Evolutionary conservation across 2,888 invertebrate genomes (phyloP).

Genomic region (Parnassius smintheus): DNA sequence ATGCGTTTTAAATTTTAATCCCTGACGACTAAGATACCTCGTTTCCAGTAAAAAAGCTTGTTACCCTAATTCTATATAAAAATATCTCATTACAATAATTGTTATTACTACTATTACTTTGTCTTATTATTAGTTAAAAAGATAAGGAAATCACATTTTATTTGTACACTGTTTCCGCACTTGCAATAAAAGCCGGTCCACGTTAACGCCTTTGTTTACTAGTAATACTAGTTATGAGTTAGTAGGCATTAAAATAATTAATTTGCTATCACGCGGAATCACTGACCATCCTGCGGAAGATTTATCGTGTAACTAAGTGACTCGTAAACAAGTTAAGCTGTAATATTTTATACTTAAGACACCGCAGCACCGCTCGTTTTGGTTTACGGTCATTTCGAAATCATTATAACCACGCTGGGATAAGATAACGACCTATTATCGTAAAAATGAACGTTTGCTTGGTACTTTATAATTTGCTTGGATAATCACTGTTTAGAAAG

Average conservation of each 20-base stretch:
- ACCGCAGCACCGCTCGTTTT: slow-evolving; percentile 27
- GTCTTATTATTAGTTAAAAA: no score
- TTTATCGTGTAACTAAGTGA: slow-evolving; percentile 30
- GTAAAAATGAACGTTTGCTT: slow-evolving; percentile 37
- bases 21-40: no score
- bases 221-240: not conserved
- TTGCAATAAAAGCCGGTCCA: no score
- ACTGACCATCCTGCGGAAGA: slow-evolving; percentile 16
- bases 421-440: slow-evolving; percentile 36
- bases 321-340: slow-evolving; percentile 37
- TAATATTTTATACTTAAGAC: slow-evolving; percentile 37
- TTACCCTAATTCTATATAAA: no score
- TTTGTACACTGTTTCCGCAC: no score
- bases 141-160: no score
- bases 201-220: no score
- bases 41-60: no score
- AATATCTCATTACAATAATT: no score
- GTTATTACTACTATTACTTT: no score
- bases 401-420: slow-evolving; percentile 31
- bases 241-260: slow-evolving; percentile 9
- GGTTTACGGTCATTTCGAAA: slow-evolving; percentile 34
- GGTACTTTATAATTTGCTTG: slow-evolving; percentile 21
- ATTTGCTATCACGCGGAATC: not conserved
- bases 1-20: no score
- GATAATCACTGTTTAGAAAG: slow-evolving; percentile 15